Evolutionary conservation across 2,113 vertebrate species (phyloP), one percentile per base, ranked within the genome.

Genomic region (Xiphophorus maculatus): DNA sequence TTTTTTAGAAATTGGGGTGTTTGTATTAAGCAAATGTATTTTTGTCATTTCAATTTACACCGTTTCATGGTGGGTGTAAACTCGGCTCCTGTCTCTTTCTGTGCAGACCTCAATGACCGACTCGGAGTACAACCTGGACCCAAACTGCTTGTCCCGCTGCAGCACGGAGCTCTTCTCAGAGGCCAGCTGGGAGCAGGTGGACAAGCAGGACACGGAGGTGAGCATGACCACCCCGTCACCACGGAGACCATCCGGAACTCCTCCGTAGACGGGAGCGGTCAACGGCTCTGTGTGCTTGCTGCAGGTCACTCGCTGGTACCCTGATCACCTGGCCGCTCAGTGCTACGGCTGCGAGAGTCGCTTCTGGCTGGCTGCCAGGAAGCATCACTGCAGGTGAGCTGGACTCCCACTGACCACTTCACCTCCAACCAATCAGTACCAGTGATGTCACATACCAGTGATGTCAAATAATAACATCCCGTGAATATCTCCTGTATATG

Each of bases 151-250:
- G 95, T 99, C 98, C 29, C 96, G 94, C 94, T 99, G 98, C 96
- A 98, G 97, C 94, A 97, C 97, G 83, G 98, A 98, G 94, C 95
- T 97, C 88, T 98, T 99, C 94, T 99, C 97, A 71, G 98, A 99
- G 95, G 95, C 97, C 93, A 99, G 97, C 95, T 99, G 98, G 98
- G 98, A 99, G 80, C 97, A 98, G 95, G 97, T 99, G 95, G 97
- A 99, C 95, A 98, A 97, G 92, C 96, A 97, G 93, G 97, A 99
- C 93, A 95, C 96, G 27, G 97, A 99, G 96, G 98, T 98, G 95
- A 86, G 82, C 27, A 35, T 2, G 10, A 37, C 35, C 35, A 37
- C 10, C 10, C 35, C 35, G 35, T 12, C 35, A 37, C 35, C 35
- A 11, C 2, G 35, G 35, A 11, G 35, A 37, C 35, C 35, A 12